These are phyloP conservation scores for Meriones psammophilus DNA, from an alignment of 2,797 vertebrate species.

Conservation along the genomic window DNA sequence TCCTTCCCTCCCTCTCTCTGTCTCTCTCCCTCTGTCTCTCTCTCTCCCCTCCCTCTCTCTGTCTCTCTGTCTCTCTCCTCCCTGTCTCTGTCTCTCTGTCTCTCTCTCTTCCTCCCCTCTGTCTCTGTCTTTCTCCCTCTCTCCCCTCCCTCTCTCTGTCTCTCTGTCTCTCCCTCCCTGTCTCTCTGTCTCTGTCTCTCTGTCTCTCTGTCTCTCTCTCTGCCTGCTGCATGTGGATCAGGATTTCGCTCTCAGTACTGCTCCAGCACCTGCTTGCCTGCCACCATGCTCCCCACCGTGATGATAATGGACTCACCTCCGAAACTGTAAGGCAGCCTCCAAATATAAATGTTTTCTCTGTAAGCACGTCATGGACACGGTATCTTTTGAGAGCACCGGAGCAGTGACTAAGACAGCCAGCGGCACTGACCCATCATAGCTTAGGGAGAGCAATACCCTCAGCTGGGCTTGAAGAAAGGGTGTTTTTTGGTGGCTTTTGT, in stretches of 20 bases:
- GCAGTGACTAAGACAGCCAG: not conserved
- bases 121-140: fast-evolving
- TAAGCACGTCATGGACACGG: too few species aligned
- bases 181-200: too few species aligned
- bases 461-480: not conserved
- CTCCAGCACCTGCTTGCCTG: too few species aligned
- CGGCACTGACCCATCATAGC: not conserved
- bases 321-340: not conserved
- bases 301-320: not conserved
- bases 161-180: too few species aligned
- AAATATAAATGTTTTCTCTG: too few species aligned
- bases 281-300: not conserved
- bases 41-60: not conserved
- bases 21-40: too few species aligned
- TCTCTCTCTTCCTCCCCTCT: not conserved
- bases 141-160: too few species aligned
- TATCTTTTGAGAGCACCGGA: not conserved
- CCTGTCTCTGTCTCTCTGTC: too few species aligned
- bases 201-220: not conserved
- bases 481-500: not conserved
- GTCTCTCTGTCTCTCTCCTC: too few species aligned
- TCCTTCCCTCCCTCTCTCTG: too few species aligned
- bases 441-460: not conserved
- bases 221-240: not conserved
- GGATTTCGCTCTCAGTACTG: not conserved